phyloP scores from a whole-genome alignment of 2,113 vertebrate species.

The Gallinago undulata region DNA sequence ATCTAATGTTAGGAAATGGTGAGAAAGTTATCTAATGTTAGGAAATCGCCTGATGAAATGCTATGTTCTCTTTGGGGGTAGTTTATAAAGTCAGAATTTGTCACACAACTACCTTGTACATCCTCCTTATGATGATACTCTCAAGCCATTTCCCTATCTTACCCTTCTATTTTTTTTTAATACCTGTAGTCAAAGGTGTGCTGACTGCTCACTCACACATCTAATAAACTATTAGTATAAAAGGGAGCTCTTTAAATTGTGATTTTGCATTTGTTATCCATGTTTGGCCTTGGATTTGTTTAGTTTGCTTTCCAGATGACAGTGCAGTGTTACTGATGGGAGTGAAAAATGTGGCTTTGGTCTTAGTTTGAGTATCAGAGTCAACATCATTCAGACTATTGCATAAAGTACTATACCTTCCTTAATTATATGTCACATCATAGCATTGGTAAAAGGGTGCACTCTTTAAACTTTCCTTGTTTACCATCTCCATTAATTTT shows the following conservation, averaged over 20 bases:
- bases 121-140: not conserved
- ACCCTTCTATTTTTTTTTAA: not conserved
- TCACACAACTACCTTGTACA: not conserved
- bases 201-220: not conserved
- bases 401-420: not conserved
- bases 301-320: not conserved
- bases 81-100: not conserved
- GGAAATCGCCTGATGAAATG: not conserved
- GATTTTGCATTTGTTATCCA: not conserved
- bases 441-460: not conserved
- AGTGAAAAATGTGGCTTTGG: not conserved
- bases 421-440: not conserved
- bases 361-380: not conserved
- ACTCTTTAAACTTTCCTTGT: not conserved
- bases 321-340: not conserved
- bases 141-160: not conserved
- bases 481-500: not conserved
- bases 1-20: not conserved
- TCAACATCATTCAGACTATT: not conserved
- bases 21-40: not conserved
- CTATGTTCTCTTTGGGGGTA: not conserved
- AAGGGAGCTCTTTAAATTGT: not conserved
- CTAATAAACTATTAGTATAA: not conserved
- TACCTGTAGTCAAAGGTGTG: not conserved
- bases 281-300: slow-evolving; percentile 3